Percentiles rank a stretch among this genome's conserved stretches.
phyloP scores from a whole-genome alignment of 2,888 invertebrate species.

The Tuta absoluta region DNA sequence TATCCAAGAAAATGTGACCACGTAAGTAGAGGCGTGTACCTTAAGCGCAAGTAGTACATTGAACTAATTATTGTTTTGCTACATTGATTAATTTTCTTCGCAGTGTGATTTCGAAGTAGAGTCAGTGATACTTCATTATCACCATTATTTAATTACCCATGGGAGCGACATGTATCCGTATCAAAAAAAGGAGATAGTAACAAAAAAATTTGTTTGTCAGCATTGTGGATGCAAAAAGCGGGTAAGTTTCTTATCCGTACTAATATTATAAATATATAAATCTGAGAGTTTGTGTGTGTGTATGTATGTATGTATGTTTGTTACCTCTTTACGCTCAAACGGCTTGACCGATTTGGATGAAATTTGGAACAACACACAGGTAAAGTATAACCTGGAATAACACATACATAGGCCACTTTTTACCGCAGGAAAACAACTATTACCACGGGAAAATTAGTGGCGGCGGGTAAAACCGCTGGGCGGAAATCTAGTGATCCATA shows the following conservation, averaged over 20 bases:
- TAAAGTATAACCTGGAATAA: no score
- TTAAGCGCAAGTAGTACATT: neutral
- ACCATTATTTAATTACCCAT: neutral
- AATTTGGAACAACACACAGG: no score
- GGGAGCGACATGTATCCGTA: neutral
- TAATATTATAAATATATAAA: no score
- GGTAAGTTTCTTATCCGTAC: neutral
- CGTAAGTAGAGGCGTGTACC: neutral
- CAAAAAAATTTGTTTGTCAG: neutral
- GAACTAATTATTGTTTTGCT: neutral
- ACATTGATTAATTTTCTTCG: neutral
- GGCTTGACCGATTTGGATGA: no score
- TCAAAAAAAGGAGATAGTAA: neutral
- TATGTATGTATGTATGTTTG: no score
- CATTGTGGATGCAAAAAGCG: neutral
- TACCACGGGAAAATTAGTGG: no score
- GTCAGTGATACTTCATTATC: neutral
- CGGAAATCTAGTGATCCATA: no score
- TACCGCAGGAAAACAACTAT: no score
- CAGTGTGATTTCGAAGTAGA: neutral
- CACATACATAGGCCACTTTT: no score
- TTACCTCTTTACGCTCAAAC: no score
- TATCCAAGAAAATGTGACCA: conserved; percentile 2
- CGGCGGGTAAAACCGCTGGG: no score
- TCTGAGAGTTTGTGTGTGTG: no score